Base-by-base conservation (phyloP, 2,888 invertebrate species). In the Cataglyphis albicans region DNA sequence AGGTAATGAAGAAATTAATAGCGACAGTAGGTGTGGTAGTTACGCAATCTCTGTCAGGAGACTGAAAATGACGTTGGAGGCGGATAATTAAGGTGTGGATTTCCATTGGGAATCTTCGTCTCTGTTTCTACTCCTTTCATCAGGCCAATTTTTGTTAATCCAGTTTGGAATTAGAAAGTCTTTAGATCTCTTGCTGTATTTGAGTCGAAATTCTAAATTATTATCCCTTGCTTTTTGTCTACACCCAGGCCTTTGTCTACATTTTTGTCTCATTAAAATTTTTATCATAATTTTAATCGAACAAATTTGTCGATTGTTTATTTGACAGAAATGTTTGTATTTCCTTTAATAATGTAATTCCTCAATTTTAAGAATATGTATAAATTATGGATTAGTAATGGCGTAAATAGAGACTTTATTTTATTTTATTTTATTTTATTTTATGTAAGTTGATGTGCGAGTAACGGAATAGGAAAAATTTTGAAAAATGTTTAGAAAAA, bases 21-120 rank as follows among this genome's bases (percentile, higher is more conserved):
- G 25, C 65, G 15, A 44, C 29, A 48, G 67, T 25, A 44, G 44
- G 25, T 64, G 15, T 55, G 15, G 57, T 57, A 57, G 57, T 73
- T 52, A 15, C 21, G 72, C 76, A 84, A 82, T 82, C 82, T 84
- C 64, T 32, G 75, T 63, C 82, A 70, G 52, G 38, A 63, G 55
- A 74, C 74, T 29, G 57, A 82, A 82, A 82, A 64, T 84, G 59
- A 76, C 76, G 59, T 52, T 64, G 78, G 72, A 72, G 64, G 65
- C 67, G 65, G 65, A 70, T 55, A 83, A 83, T 83, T 83, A 83
- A 80, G 78, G 44, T 80, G 29, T 35, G 80, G 72, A 83, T 83
- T 83, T 83, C 72, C 80, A 67, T 72, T 38, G 78, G 83, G 83
- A 76, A 57, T 72, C 65, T 29, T 75, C 48, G 41, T 52, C 32